Conservation (phyloP, 2,888 invertebrate genomes). For the Pharmacophagus antenor region DNA sequence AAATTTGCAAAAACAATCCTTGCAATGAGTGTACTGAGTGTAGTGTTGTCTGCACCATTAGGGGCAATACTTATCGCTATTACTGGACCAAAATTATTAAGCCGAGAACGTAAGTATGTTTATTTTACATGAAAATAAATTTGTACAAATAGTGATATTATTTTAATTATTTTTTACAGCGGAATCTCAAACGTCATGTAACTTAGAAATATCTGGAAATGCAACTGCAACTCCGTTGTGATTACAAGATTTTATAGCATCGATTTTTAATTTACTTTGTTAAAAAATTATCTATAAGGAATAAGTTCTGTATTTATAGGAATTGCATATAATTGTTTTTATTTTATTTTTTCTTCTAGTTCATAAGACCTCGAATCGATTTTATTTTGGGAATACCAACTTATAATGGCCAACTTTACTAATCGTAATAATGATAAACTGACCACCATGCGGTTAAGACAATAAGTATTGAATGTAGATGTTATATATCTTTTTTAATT, state of each 20-base stretch:
- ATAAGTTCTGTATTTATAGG: no score
- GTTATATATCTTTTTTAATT: no score
- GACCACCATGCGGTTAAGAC: no score
- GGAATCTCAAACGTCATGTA: constrained; percentile 13
- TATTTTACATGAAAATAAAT: background rate
- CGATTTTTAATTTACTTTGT: background rate
- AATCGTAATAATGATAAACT: no score
- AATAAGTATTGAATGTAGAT: no score
- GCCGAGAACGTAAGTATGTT: constrained; percentile 42
- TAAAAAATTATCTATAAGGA: background rate
- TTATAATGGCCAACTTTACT: no score
- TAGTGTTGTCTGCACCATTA: constrained; percentile 86
- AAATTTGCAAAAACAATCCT: constrained; percentile 83
- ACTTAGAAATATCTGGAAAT: background rate
- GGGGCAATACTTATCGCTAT: constrained; percentile 86
- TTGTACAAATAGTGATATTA: background rate
- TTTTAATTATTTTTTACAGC: constrained; percentile 33
- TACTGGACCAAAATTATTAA: constrained; percentile 82
- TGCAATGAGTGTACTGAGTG: constrained; percentile 86
- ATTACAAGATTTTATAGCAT: background rate
- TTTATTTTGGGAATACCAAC: no score
- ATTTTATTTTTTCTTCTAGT: no score
- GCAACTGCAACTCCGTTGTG: constrained; percentile 9
- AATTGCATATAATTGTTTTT: no score
- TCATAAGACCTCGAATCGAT: no score